Percentiles rank a stretch among this genome's conserved stretches.
Evolutionary conservation across 2,888 invertebrate species (phyloP).

Genomic region (Alitta virens): DNA sequence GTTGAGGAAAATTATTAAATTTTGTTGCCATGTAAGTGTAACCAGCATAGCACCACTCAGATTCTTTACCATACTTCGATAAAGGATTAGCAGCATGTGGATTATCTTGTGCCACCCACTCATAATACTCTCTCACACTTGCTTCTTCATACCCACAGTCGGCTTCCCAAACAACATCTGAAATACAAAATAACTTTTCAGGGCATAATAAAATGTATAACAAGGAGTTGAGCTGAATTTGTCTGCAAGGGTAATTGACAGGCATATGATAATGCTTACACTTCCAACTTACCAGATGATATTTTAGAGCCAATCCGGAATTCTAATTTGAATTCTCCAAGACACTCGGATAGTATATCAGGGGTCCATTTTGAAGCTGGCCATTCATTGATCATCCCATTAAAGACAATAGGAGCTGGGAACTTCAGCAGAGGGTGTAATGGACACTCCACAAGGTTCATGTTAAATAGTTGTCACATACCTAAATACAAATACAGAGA

Average conservation of each 20-base stretch:
- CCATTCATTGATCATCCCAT: conserved; percentile 29
- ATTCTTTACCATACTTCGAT: conserved; percentile 32
- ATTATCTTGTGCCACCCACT: conserved; percentile 42
- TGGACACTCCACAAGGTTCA: no score
- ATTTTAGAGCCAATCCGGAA: conserved; percentile 37
- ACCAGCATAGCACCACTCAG: conserved; percentile 79
- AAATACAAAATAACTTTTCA: conserved; percentile 13
- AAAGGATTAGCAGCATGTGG: conserved; percentile 34
- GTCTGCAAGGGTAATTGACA: no score
- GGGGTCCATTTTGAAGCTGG: conserved; percentile 40
- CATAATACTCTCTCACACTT: conserved; percentile 67
- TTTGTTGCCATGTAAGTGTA: conserved; percentile 77
- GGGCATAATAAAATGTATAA: not conserved
- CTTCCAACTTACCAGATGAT: not conserved
- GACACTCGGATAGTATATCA: conserved; percentile 28
- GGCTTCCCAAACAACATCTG: conserved; percentile 72
- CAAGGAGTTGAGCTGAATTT: not conserved
- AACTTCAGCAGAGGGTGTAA: conserved; percentile 1
- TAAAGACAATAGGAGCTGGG: conserved; percentile 19
- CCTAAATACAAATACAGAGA: no score
- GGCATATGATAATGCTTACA: no score
- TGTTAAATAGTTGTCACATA: no score
- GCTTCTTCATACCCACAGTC: conserved; percentile 64
- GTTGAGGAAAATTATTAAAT: conserved; percentile 64
- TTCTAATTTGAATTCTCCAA: conserved; percentile 31